Evolutionary conservation across 1,140 invertebrate genomes (phyloP), one percentile per base, ranked within the genome.

Genomic region (silkworm (Bombyx mori)): DNA sequence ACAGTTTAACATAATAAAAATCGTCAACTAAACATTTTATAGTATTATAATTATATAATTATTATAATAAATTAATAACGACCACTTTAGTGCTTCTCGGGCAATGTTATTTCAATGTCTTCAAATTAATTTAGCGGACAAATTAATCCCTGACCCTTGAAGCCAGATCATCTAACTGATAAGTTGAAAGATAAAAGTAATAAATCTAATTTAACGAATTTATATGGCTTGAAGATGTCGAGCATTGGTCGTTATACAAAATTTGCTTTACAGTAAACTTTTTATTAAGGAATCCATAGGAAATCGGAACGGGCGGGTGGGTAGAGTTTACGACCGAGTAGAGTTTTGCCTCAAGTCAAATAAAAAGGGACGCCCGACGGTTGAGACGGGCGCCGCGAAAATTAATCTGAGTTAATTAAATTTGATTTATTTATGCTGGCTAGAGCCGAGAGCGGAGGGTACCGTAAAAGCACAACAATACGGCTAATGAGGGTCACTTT

Each of bases 341-440:
- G 65, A 80, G 71, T 73, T 81, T 77, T 74, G 72, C 68, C 69
- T 69, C 66, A 59, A 73, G 79, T 74, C 71, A 65, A 78, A 81
- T 81, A 82, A 82, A 82, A 84, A 78, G 81, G 77, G 77, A 71
- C 65, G 71, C 59, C 54, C 50, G 54, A 53, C 56, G 68, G 58
- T 71, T 64, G 68, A 58, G 72, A 68, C 61, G 66, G 56, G 73
- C 71, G 71, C 74, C 68, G 79, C 74, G 81, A 82, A 84, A 82
- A 85, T 85, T 82, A 85, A 84, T 84, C 78, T 77, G 71, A 77
- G 78, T 81, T 81, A 81, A 81, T 81, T 81, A 81, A 81, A 79
- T 81, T 81, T 83, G 69, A 82, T 84, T 84, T 84, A 84, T 84
- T 84, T 84, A 84, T 82, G 70, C 65, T 73, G 64, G 59, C 66